These are phyloP conservation scores for Uria aalge DNA, from an alignment of 2,113 vertebrate genomes.

Conservation along the genomic window DNA sequence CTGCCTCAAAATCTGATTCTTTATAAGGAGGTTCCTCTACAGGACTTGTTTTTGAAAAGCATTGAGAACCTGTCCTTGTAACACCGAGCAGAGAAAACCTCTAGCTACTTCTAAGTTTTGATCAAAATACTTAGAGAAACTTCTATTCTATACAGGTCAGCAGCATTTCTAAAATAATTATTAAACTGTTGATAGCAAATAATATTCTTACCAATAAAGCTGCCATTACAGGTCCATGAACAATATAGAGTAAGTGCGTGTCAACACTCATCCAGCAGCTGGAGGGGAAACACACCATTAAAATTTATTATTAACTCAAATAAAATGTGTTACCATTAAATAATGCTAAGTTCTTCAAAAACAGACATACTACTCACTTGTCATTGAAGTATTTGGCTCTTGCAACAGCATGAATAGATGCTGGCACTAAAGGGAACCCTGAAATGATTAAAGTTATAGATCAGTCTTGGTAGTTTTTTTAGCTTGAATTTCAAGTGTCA, in stretches of 20 bases:
- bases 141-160: neutral
- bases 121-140: neutral
- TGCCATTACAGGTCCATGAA: conserved; percentile 94
- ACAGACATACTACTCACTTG: conserved; percentile 84
- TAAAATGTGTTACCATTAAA: neutral
- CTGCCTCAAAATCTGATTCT: neutral
- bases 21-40: neutral
- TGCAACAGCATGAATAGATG: conserved; percentile 90
- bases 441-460: conserved; percentile 12
- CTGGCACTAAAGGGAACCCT: conserved; percentile 94
- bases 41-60: neutral
- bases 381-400: conserved; percentile 93
- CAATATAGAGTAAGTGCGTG: conserved; percentile 92
- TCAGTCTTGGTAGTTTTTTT: neutral
- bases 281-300: conserved; percentile 26
- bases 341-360: conserved; percentile 49
- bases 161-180: neutral
- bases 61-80: neutral
- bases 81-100: neutral
- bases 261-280: conserved; percentile 99
- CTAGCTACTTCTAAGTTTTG: neutral
- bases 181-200: neutral
- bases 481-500: neutral
- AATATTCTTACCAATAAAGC: conserved; percentile 88
- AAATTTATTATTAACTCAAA: neutral